Percentiles rank a stretch among this genome's conserved stretches.
Evolutionary conservation across 2,797 vertebrate genomes (phyloP).

Genomic region (Centroberyx gerrardi): DNA sequence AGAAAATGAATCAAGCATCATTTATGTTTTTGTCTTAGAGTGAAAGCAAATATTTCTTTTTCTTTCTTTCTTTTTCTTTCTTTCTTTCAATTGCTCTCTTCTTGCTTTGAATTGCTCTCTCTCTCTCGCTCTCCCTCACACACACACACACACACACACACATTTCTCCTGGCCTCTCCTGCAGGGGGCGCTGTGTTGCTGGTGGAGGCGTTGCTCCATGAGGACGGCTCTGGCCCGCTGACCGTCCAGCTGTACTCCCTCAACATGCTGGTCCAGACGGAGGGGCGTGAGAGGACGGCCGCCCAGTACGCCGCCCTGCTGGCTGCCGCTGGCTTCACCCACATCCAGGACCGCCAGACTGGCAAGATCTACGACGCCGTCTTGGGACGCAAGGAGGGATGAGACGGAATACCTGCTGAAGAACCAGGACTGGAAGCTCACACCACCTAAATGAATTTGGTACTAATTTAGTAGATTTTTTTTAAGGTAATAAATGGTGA

Average conservation of each 20-base stretch:
- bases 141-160: background rate
- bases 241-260: slow-evolving; percentile 90
- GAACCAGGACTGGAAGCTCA: too few relatives aligned
- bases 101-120: too few relatives aligned
- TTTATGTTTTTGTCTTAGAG: too few relatives aligned
- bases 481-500: too few relatives aligned
- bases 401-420: background rate
- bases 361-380: slow-evolving; percentile 90
- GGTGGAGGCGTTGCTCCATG: slow-evolving; percentile 82
- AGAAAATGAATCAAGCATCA: background rate
- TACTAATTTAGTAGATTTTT: too few relatives aligned
- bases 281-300: slow-evolving; percentile 88
- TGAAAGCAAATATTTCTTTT: background rate
- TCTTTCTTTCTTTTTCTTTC: background rate
- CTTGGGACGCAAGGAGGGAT: slow-evolving; percentile 84
- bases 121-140: background rate
- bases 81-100: too few relatives aligned
- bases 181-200: slow-evolving; percentile 82
- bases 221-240: slow-evolving; percentile 84
- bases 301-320: slow-evolving; percentile 85
- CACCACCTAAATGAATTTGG: too few relatives aligned
- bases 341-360: slow-evolving; percentile 81
- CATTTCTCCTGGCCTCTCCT: slow-evolving; percentile 11
- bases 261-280: slow-evolving; percentile 93
- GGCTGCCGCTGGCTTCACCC: slow-evolving; percentile 83